Conservation (phyloP, 2,888 invertebrate species). For the Salpingus planirostris region DNA sequence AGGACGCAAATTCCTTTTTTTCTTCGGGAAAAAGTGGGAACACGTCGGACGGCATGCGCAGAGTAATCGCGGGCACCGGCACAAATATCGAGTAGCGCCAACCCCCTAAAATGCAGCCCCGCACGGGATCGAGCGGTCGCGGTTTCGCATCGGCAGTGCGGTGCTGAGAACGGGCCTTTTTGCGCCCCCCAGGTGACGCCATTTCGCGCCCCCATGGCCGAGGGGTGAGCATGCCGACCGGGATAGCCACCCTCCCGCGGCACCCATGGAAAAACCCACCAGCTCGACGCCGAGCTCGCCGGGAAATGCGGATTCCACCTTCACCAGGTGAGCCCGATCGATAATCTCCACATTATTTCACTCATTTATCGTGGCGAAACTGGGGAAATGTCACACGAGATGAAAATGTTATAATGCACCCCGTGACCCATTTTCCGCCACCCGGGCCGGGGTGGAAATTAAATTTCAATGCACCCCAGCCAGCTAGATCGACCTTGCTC, state of each 20-base stretch:
- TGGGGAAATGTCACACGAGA: too few species aligned
- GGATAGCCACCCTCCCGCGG: constrained; percentile 7
- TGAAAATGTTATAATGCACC: too few species aligned
- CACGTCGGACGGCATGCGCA: constrained; percentile 7
- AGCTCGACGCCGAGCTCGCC: constrained; percentile 39
- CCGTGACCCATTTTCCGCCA: too few species aligned
- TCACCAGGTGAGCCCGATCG: constrained; percentile 35
- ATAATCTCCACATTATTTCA: constrained; percentile 12
- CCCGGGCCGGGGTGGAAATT: too few species aligned
- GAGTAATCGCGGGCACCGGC: constrained; percentile 5
- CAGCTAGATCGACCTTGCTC: too few species aligned
- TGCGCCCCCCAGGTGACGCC: too few species aligned
- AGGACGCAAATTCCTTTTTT: too few species aligned
- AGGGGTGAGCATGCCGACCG: background rate
- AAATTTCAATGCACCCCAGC: too few species aligned
- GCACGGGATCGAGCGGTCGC: constrained; percentile 4
- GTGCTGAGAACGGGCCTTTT: too few species aligned
- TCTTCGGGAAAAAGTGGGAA: too few species aligned
- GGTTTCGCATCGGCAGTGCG: constrained; percentile 15
- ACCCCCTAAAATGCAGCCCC: constrained; percentile 14
- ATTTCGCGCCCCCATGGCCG: too few species aligned
- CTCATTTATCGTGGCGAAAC: too few species aligned
- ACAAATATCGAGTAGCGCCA: constrained; percentile 9
- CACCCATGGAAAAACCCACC: constrained; percentile 38
- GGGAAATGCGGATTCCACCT: constrained; percentile 36